Percentiles rank a stretch among this genome's conserved stretches.
These are phyloP conservation scores for Drosophila lutescens DNA, from an alignment of 2,888 invertebrate species.

Conservation along the genomic window DNA sequence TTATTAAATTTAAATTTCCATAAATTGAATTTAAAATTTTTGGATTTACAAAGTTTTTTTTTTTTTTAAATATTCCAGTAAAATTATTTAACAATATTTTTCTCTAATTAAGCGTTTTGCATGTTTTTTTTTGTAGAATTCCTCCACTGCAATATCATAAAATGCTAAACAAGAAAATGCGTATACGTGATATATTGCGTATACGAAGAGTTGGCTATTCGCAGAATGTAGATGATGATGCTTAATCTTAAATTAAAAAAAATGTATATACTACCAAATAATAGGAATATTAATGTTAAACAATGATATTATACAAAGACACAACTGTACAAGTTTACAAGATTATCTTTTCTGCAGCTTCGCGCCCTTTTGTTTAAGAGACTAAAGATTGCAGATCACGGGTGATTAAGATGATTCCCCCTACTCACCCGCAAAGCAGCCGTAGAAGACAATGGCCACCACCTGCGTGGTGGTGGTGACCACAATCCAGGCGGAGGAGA, in stretches of 20 bases:
- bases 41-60: no score
- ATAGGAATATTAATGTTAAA: no score
- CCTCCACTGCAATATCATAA: no score
- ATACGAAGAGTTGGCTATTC: neutral
- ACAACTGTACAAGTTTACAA: neutral
- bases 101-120: no score
- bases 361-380: neutral
- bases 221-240: neutral
- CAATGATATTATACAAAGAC: neutral
- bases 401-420: no score
- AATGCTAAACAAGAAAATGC: neutral
- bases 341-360: neutral
- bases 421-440: conserved; percentile 81
- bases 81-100: no score
- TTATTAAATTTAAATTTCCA: no score
- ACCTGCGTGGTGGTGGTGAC: conserved; percentile 82
- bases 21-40: no score
- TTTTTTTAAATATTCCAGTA: no score
- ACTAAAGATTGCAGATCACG: no score
- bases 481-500: conserved; percentile 83
- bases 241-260: neutral
- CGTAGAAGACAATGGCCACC: conserved; percentile 83
- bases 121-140: no score
- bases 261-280: no score
- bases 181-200: conserved; percentile 16